These are phyloP conservation scores for Alouatta palliata DNA, from an alignment of 2,113 vertebrate species.

Conservation along the genomic window DNA sequence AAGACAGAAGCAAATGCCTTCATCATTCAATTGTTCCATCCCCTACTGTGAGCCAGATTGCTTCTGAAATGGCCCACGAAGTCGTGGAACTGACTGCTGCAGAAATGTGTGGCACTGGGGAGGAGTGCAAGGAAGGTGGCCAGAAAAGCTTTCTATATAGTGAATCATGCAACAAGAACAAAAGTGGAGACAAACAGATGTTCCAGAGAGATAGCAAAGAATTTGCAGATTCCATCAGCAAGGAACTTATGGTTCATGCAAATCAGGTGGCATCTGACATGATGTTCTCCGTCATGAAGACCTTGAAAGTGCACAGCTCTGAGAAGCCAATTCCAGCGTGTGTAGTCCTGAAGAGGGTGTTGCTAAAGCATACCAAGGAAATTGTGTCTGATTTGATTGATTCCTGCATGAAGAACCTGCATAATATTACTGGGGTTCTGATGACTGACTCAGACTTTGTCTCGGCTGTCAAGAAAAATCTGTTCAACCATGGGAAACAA, in stretches of 20 bases:
- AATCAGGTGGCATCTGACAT: conserved; percentile 80
- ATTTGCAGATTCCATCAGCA: conserved; percentile 76
- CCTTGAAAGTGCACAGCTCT: conserved; percentile 74
- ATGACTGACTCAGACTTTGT: conserved; percentile 81
- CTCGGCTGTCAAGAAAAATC: conserved; percentile 76
- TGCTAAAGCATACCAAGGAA: conserved; percentile 80
- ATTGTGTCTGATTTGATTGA: conserved; percentile 81
- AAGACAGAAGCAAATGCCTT: conserved; percentile 70
- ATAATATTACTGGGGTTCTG: conserved; percentile 79
- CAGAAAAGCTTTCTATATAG: conserved; percentile 70
- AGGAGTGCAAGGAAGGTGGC: conserved; percentile 52
- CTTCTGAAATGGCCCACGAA: conserved; percentile 79
- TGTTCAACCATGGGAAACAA: conserved; percentile 79
- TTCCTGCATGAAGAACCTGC: conserved; percentile 80
- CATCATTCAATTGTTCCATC: conserved; percentile 68
- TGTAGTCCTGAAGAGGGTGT: conserved; percentile 76
- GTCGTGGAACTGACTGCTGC: conserved; percentile 68
- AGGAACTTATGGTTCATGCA: conserved; percentile 80
- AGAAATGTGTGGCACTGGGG: conserved; percentile 56
- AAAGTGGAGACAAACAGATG: conserved; percentile 71
- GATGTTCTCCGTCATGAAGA: conserved; percentile 79
- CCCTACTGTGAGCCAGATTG: conserved; percentile 68
- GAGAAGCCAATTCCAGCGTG: conserved; percentile 76
- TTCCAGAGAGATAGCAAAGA: conserved; percentile 73
- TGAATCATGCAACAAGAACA: conserved; percentile 74